Evolutionary conservation across 2,888 invertebrate genomes (phyloP).

Genomic region (Parthenolecanium corni): DNA sequence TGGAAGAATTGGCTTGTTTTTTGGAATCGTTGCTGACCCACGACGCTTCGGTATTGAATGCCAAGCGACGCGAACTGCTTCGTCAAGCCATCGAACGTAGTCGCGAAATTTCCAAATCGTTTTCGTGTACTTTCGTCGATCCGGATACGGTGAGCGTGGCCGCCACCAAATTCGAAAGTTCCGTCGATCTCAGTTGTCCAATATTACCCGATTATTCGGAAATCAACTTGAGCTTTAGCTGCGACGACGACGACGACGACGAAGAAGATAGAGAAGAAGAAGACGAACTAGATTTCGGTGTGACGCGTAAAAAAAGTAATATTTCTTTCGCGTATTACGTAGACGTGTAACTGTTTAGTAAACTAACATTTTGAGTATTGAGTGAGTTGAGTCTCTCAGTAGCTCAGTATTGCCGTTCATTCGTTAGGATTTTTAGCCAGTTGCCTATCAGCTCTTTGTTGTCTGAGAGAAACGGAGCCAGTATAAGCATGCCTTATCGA

Average conservation of each 20-base stretch:
- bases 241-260: constrained; percentile 33
- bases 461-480: too few species aligned
- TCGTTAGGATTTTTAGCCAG: too few species aligned
- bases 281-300: constrained; percentile 4
- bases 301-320: too few species aligned
- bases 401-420: too few species aligned
- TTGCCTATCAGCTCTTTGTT: too few species aligned
- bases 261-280: constrained; percentile 25
- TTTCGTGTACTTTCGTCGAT: constrained; percentile 11
- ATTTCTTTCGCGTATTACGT: too few species aligned
- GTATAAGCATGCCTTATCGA: too few species aligned
- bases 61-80: constrained; percentile 43
- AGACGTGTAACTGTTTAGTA: too few species aligned
- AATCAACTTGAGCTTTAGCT: constrained; percentile 33
- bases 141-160: neutral
- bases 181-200: constrained; percentile 30
- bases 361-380: too few species aligned
- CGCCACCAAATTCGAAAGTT: neutral
- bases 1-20: constrained; percentile 55
- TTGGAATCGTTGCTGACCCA: constrained; percentile 39
- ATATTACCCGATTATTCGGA: constrained; percentile 35
- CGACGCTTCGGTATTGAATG: constrained; percentile 37
- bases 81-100: constrained; percentile 43
- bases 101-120: constrained; percentile 33
- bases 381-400: too few species aligned